Evolutionary conservation across 2,888 invertebrate species (phyloP).

Genomic region (Brachynemurus nebulosus): DNA sequence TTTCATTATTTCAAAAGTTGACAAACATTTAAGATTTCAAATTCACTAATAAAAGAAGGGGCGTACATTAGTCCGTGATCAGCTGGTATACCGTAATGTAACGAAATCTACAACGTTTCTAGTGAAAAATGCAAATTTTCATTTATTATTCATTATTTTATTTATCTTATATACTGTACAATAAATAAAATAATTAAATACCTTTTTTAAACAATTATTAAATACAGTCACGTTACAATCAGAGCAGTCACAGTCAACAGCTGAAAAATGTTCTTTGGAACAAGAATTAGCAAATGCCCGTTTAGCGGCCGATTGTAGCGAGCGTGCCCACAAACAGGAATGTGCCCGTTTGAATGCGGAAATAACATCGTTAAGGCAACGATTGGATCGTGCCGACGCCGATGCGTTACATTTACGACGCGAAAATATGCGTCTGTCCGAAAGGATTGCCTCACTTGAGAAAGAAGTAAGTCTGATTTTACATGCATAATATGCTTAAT

Average conservation of each 20-base stretch:
- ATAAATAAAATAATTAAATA: too few relatives aligned
- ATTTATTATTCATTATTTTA: too few relatives aligned
- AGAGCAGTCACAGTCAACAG: slow-evolving; percentile 58
- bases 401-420: slow-evolving; percentile 67
- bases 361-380: slow-evolving; percentile 57
- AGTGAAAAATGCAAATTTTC: too few relatives aligned
- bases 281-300: slow-evolving; percentile 64
- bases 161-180: too few relatives aligned
- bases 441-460: slow-evolving; percentile 64
- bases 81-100: too few relatives aligned
- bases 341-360: slow-evolving; percentile 60
- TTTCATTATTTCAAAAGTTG: too few relatives aligned
- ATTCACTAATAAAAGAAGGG: too few relatives aligned
- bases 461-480: slow-evolving; percentile 48
- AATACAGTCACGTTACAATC: slow-evolving; percentile 54
- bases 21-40: too few relatives aligned
- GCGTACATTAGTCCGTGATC: too few relatives aligned
- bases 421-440: slow-evolving; percentile 62
- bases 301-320: slow-evolving; percentile 48
- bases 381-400: slow-evolving; percentile 65
- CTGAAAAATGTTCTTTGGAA: slow-evolving; percentile 65
- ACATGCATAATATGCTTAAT: background rate
- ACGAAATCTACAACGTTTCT: too few relatives aligned
- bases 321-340: slow-evolving; percentile 64
- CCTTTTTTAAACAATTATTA: too few relatives aligned